phyloP scores from a whole-genome alignment of 37 sponge, comb jelly and placozoan genomes.

The Lycopodina hypogea region DNA sequence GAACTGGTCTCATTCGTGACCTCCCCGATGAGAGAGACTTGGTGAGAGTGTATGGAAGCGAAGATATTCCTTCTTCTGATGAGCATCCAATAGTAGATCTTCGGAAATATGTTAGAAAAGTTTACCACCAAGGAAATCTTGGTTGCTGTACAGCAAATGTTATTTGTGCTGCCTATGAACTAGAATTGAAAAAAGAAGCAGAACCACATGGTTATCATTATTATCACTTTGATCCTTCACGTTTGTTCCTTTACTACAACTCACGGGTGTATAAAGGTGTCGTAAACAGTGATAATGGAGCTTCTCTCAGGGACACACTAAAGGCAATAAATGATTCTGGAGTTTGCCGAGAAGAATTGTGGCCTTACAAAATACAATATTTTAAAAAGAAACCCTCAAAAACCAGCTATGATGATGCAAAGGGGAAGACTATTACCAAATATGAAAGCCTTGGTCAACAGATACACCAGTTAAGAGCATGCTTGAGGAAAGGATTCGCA shows the following conservation, averaged over 20 bases:
- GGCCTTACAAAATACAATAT: slow-evolving; percentile 2
- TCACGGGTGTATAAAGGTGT: not conserved
- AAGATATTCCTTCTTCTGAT: not conserved
- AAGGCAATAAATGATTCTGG: slow-evolving; percentile 1
- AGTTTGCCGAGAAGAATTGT: slow-evolving; percentile 7
- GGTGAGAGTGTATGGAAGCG: not conserved
- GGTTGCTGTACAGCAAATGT: slow-evolving; percentile 24
- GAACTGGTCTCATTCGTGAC: not conserved
- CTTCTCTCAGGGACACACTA: slow-evolving; percentile 10
- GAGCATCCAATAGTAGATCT: slow-evolving; percentile 13
- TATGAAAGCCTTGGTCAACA: slow-evolving; percentile 3
- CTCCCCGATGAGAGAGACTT: not conserved
- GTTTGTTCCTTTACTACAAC: slow-evolving; percentile 32
- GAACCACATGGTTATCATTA: too few relatives aligned
- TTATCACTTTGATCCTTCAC: slow-evolving; percentile 1
- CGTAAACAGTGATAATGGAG: not conserved
- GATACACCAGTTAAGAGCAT: slow-evolving; percentile 5
- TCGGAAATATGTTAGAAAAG: not conserved
- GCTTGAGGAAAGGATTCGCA: slow-evolving; percentile 4
- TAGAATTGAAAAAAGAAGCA: slow-evolving; percentile 1
- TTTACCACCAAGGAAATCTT: slow-evolving; percentile 13
- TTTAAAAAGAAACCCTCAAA: not conserved
- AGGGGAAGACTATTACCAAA: not conserved
- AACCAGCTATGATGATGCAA: slow-evolving; percentile 4
- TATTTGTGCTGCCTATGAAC: slow-evolving; percentile 11